phyloP scores from a whole-genome alignment of 2,888 invertebrate genomes.

The Erynnis tages region DNA sequence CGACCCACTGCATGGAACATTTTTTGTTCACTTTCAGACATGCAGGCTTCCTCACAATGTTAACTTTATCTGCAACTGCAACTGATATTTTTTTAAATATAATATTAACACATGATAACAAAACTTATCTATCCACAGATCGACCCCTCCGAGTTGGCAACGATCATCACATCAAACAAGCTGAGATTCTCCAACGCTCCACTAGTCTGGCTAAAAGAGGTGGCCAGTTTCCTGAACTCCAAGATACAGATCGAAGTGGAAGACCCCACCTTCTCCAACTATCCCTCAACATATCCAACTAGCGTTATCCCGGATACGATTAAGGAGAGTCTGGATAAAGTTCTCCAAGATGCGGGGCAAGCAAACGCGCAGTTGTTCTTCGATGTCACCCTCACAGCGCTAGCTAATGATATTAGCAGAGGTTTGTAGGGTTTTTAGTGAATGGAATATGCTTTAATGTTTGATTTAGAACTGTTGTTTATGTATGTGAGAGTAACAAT shows the following conservation, averaged over 20 bases:
- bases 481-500: no score
- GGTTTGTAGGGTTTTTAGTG: slow-evolving; percentile 55
- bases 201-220: slow-evolving; percentile 85
- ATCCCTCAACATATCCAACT: slow-evolving; percentile 81
- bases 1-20: no score
- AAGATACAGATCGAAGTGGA: slow-evolving; percentile 83
- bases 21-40: no score
- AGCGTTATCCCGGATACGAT: slow-evolving; percentile 73
- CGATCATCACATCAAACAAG: slow-evolving; percentile 79
- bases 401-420: slow-evolving; percentile 88
- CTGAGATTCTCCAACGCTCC: slow-evolving; percentile 86
- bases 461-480: no score
- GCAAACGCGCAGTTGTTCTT: slow-evolving; percentile 85
- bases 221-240: slow-evolving; percentile 83
- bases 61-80: no score
- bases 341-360: slow-evolving; percentile 82
- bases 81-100: not conserved
- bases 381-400: slow-evolving; percentile 85
- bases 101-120: not conserved
- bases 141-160: slow-evolving; percentile 79
- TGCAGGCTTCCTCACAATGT: no score
- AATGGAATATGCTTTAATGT: not conserved
- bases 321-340: slow-evolving; percentile 63
- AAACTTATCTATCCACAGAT: slow-evolving; percentile 71
- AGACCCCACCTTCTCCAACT: slow-evolving; percentile 82